Evolutionary conservation across 2,113 vertebrate species (phyloP).

Genomic region (Platichthys stellatus): DNA sequence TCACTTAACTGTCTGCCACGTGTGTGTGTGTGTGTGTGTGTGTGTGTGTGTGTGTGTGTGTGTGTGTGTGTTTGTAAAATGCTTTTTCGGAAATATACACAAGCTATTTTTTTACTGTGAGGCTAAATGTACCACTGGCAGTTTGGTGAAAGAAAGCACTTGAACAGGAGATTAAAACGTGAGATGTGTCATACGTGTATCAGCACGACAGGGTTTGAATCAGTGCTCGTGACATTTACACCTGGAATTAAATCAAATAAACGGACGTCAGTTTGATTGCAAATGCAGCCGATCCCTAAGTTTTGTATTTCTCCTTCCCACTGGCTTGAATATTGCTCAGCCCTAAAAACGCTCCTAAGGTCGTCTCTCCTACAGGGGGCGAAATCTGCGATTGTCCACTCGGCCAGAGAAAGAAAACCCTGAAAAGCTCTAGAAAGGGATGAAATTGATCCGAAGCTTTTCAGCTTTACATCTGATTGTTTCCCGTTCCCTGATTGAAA

Average conservation of each 20-base stretch:
- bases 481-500: constrained; percentile 70
- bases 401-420: constrained; percentile 54
- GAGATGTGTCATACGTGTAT: neutral
- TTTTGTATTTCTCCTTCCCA: constrained; percentile 24
- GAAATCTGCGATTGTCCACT: constrained; percentile 71
- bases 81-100: constrained; percentile 54
- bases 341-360: constrained; percentile 18
- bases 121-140: constrained; percentile 44
- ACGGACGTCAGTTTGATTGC: constrained; percentile 62
- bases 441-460: constrained; percentile 39
- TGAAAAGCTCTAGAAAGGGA: constrained; percentile 21
- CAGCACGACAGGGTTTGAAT: constrained; percentile 21
- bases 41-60: constrained; percentile 5
- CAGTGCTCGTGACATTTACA: constrained; percentile 42
- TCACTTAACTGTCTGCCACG: constrained; percentile 28
- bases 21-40: constrained; percentile 21
- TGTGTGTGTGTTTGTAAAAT: constrained; percentile 7
- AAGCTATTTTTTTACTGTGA: constrained; percentile 51
- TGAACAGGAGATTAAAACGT: constrained; percentile 22
- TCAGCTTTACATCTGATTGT: constrained; percentile 63
- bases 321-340: constrained; percentile 70
- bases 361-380: constrained; percentile 38
- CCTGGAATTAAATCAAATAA: constrained; percentile 51
- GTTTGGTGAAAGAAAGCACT: constrained; percentile 58
- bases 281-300: constrained; percentile 55